Evolutionary conservation across 2,888 invertebrate genomes (phyloP), one percentile per base, ranked within the genome.

Genomic region (Hylaea fasciaria): DNA sequence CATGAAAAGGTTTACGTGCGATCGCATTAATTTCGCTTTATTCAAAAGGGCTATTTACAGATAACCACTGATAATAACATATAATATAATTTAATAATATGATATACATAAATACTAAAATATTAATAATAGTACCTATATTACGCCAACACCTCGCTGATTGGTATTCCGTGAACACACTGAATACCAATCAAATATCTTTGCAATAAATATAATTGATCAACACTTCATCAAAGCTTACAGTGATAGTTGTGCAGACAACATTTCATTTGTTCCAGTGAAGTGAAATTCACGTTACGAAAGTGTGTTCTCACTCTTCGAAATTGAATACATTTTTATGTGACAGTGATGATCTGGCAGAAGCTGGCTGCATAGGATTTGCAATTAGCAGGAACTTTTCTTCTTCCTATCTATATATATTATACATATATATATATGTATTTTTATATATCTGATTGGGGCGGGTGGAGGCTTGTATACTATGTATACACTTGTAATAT

Each of bases 141-240:
- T n/a, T n/a, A 40, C 14, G 29, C 54, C 37, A 48, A 62, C 41
- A 55, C 29, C 35, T 29, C 12, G 39, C 32, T 50, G 46, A 57
- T 54, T 46, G 50, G 40, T 45, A 47, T 49, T 57, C 50, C 58
- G 57, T 57, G 57, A 57, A 49, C 46, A 29, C 49, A 40, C 45
- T 50, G 53, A 54, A 54, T 41, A 46, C 49, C 54, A n/a, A 57
- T 62, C 57, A 53, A 57, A 51, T 57, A 57, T 47, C 46, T 60
- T 59, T 59, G 17, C 45, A 55, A 63, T 56, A 53, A 58, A 49
- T 59, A 51, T 56, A 57, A 62, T 55, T 57, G 57, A 58, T 62
- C 44, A 54, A 44, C 50, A 39, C 46, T 54, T 51, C 47, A 44
- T 56, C 56, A 62, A 51, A 56, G 32, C 12, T 46, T 16, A 43